Base-by-base conservation (phyloP, 2,113 vertebrate species). In the Furnarius figulus region DNA sequence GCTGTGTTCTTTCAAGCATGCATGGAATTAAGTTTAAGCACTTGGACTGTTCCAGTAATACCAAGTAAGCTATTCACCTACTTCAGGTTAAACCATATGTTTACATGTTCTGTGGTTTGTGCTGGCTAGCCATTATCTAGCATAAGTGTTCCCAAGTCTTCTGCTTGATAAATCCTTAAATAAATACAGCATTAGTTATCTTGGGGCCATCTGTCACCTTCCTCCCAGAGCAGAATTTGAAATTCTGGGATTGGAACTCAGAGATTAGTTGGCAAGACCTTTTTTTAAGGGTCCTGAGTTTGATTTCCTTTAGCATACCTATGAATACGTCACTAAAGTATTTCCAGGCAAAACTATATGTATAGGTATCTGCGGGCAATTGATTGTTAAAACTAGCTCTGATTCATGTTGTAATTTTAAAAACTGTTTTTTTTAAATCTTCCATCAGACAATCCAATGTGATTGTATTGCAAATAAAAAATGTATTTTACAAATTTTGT, bases 81-180 rank as follows among this genome's bases (percentile, higher is more conserved):
- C 18, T 33, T 78, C 24, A 40, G 47, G 28, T 78, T 78, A 73
- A 93, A 66, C 10, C 6, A 2, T 28, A 7, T 42, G 27, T 81
- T 82, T 67, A n/a, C 25, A 4, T 7, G 9, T 28, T 72, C n/a
- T 76, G 37, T 53, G 59, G 21, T 47, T 65, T 49, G 11, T 2
- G 1, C 70, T 52, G 55, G 14, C 23, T 46, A 28, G 71, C 71
- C 0, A 0, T 46, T 81, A 8, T 80, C 65, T 46, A 86, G 44
- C 33, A 14, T 59, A 72, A 91, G 53, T 21, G 24, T 81, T 93
- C 68, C 39, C 5, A 56, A 89, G 33, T 71, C 76, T 78, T 86
- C 56, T 92, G 62, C 70, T 91, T 72, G 76, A 37, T 78, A 89
- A 89, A 85, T 72, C 74, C 71, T 89, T 87, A 58, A 89, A 80